Evolutionary conservation across 1,140 invertebrate species (phyloP).

Genomic region (Penaeus chinensis): DNA sequence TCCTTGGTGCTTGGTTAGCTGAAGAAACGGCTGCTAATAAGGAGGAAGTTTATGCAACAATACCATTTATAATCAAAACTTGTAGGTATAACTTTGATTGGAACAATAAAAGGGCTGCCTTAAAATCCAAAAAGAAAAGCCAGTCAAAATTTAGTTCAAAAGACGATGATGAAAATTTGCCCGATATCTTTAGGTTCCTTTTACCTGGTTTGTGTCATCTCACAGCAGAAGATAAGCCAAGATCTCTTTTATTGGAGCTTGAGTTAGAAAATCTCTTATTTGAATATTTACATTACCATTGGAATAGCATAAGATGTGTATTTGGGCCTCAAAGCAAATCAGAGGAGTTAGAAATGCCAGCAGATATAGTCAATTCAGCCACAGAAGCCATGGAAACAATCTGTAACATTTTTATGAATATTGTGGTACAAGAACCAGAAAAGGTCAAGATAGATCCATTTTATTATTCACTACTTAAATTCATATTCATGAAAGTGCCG

Average conservation of each 20-base stretch:
- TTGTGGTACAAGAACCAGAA: constrained; percentile 87
- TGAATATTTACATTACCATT: constrained; percentile 65
- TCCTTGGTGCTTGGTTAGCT: constrained; percentile 87
- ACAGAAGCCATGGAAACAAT: constrained; percentile 80
- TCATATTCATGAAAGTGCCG: constrained; percentile 87
- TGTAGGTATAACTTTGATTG: constrained; percentile 62
- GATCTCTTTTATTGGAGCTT: constrained; percentile 82
- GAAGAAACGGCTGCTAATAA: constrained; percentile 92
- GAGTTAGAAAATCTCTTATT: constrained; percentile 65
- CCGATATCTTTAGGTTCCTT: constrained; percentile 83
- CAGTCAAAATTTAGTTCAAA: constrained; percentile 23
- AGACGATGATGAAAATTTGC: constrained; percentile 71
- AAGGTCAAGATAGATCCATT: constrained; percentile 80
- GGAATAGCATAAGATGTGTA: constrained; percentile 41
- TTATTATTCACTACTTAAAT: constrained; percentile 85
- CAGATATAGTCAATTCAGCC: constrained; percentile 28
- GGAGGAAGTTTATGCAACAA: constrained; percentile 79
- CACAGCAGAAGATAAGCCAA: constrained; percentile 86
- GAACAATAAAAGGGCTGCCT: constrained; percentile 53
- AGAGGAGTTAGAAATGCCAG: constrained; percentile 39
- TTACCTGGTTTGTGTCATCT: constrained; percentile 90
- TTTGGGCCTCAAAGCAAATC: constrained; percentile 54
- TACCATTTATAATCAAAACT: constrained; percentile 68
- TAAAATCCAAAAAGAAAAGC: constrained; percentile 55
- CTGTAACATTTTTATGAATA: constrained; percentile 92